Conservation (phyloP, 2,113 vertebrate genomes). For the Hippocampus comes region DNA sequence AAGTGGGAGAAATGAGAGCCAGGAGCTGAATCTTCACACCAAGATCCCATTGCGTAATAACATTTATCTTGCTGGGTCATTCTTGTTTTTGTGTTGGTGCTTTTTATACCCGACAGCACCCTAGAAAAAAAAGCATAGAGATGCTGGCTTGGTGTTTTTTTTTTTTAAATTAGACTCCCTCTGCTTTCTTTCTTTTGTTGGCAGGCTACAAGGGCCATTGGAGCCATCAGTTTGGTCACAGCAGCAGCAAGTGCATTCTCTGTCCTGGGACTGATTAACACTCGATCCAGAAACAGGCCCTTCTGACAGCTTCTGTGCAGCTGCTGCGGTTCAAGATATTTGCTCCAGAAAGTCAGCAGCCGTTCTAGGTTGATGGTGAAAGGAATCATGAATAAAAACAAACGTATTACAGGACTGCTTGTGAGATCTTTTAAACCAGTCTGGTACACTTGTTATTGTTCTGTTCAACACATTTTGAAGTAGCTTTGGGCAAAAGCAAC, state of each 20-base stretch:
- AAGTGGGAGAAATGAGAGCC: too few relatives aligned
- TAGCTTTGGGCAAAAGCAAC: too few relatives aligned
- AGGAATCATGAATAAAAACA: constrained; percentile 1
- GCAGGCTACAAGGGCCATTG: constrained; percentile 82
- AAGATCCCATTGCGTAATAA: too few relatives aligned
- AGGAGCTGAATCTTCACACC: too few relatives aligned
- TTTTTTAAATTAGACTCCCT: neutral
- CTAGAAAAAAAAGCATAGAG: too few relatives aligned
- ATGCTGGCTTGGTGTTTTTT: too few relatives aligned
- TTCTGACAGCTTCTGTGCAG: constrained; percentile 62
- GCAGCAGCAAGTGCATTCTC: constrained; percentile 80
- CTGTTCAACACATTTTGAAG: neutral
- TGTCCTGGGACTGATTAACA: constrained; percentile 80
- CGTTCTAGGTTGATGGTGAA: neutral
- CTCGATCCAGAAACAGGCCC: constrained; percentile 76
- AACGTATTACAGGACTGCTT: neutral
- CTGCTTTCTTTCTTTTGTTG: constrained; percentile 32
- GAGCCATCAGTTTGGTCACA: constrained; percentile 79
- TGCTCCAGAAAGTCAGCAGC: neutral
- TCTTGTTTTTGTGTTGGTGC: too few relatives aligned
- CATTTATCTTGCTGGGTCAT: too few relatives aligned
- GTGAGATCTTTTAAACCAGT: neutral
- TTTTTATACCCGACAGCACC: too few relatives aligned
- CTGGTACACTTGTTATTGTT: neutral
- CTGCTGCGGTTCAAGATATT: constrained; percentile 1